phyloP scores from a whole-genome alignment of 2,797 vertebrate species.

The Glyptemys insculpta region DNA sequence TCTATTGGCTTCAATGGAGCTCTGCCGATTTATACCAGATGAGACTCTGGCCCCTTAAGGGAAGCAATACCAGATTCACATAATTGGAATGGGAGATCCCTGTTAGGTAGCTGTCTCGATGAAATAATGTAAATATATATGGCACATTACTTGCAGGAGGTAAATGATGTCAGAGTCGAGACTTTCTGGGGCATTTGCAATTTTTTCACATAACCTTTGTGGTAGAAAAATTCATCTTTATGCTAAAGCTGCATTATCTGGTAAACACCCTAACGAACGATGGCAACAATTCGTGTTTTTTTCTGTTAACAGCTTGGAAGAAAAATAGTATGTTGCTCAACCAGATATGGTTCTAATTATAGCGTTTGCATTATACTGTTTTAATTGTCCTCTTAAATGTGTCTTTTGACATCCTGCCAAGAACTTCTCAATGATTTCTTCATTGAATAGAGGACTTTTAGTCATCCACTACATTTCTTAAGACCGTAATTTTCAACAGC shows the following conservation, averaged over 20 bases:
- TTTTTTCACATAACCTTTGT: slow-evolving; percentile 66
- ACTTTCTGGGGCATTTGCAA: slow-evolving; percentile 23
- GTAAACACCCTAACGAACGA: slow-evolving; percentile 57
- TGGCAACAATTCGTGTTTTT: slow-evolving; percentile 75
- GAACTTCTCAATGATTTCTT: slow-evolving; percentile 80
- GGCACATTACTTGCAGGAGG: slow-evolving; percentile 18
- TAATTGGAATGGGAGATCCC: background rate
- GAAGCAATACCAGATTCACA: slow-evolving; percentile 6
- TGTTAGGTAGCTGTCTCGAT: background rate
- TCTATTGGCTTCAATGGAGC: background rate
- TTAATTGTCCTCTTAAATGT: slow-evolving; percentile 85
- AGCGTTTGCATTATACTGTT: slow-evolving; percentile 79
- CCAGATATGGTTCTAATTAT: slow-evolving; percentile 84
- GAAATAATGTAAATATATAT: slow-evolving; percentile 9
- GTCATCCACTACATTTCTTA: slow-evolving; percentile 74
- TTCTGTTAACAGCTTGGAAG: slow-evolving; percentile 69
- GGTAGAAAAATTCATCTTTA: slow-evolving; percentile 56
- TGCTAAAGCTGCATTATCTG: slow-evolving; percentile 56
- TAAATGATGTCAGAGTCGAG: slow-evolving; percentile 43
- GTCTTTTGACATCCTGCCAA: slow-evolving; percentile 79
- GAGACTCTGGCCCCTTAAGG: background rate
- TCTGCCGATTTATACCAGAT: background rate
- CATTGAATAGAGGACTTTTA: slow-evolving; percentile 78
- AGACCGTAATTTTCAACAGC: slow-evolving; percentile 75
- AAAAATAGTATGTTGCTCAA: slow-evolving; percentile 77